A percentile compares a stretch with the other conserved stretches of the same genome.
These are phyloP conservation scores for Ectemnius cavifrons DNA, from an alignment of 2,888 invertebrate genomes.

Conservation along the genomic window DNA sequence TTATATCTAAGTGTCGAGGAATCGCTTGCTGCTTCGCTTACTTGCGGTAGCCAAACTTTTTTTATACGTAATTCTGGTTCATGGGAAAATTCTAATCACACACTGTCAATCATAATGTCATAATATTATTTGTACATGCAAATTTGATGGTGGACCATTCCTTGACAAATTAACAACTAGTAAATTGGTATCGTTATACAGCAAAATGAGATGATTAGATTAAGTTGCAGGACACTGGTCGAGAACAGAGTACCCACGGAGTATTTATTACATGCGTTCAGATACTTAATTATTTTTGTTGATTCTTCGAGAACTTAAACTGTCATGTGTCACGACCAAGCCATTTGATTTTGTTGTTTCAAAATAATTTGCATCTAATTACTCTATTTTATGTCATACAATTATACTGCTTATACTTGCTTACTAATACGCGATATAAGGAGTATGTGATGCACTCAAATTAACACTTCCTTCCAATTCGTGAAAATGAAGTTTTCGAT, in stretches of 20 bases:
- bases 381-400: constrained; percentile 53
- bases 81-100: background rate
- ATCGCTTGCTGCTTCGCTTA: background rate
- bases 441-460: constrained; percentile 10
- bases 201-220: constrained; percentile 57
- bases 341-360: background rate
- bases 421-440: constrained; percentile 30
- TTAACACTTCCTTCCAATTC: constrained; percentile 17
- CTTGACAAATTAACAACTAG: constrained; percentile 33
- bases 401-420: constrained; percentile 15
- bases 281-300: constrained; percentile 10
- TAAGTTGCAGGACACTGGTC: background rate
- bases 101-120: too few species aligned
- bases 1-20: constrained; percentile 17
- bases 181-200: constrained; percentile 24
- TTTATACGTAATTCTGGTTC: too few species aligned
- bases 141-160: constrained; percentile 51
- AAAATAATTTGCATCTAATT: constrained; percentile 31
- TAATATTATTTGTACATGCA: background rate
- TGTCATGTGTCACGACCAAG: background rate
- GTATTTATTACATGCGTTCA: background rate
- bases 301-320: background rate
- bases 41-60: too few species aligned
- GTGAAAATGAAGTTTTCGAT: constrained; percentile 6
- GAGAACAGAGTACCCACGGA: background rate